These are phyloP conservation scores for Patella pellucida DNA, from an alignment of 2,888 invertebrate genomes.

Conservation along the genomic window DNA sequence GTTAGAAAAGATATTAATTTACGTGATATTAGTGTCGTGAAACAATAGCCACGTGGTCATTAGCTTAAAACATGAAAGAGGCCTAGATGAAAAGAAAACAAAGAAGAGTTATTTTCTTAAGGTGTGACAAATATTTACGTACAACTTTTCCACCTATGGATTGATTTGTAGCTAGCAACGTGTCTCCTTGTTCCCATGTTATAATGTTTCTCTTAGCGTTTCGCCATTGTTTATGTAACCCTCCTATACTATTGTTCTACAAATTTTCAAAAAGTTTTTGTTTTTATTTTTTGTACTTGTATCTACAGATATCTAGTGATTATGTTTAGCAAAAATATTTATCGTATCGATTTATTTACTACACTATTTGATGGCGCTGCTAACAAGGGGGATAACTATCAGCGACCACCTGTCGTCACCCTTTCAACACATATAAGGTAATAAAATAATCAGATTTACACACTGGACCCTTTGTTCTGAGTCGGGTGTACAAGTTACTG, in stretches of 20 bases:
- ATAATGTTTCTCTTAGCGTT: slow-evolving; percentile 5
- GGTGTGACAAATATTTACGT: slow-evolving; percentile 5
- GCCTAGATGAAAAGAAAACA: neutral
- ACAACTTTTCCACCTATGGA: neutral
- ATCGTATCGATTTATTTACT: neutral
- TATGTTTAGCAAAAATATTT: slow-evolving; percentile 4
- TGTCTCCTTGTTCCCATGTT: neutral
- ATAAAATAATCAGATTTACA: too few relatives aligned
- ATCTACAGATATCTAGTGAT: slow-evolving; percentile 6
- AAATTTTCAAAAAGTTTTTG: slow-evolving; percentile 11
- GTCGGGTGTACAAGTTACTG: too few relatives aligned
- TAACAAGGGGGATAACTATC: too few relatives aligned
- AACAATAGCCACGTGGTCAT: slow-evolving; percentile 1
- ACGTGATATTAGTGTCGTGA: neutral
- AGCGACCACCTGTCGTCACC: too few relatives aligned
- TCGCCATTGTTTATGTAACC: neutral
- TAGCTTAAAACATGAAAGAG: slow-evolving; percentile 9
- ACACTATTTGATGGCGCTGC: too few relatives aligned
- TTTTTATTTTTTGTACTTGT: slow-evolving; percentile 1
- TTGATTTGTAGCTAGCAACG: neutral
- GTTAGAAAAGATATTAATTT: neutral
- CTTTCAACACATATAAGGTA: too few relatives aligned
- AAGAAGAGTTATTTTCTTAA: slow-evolving; percentile 2
- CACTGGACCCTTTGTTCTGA: too few relatives aligned
- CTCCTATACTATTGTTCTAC: slow-evolving; percentile 7